Evolutionary conservation across 2,797 vertebrate genomes (phyloP), one percentile per base, ranked within the genome.

Genomic region (Corythornis leucogaster): DNA sequence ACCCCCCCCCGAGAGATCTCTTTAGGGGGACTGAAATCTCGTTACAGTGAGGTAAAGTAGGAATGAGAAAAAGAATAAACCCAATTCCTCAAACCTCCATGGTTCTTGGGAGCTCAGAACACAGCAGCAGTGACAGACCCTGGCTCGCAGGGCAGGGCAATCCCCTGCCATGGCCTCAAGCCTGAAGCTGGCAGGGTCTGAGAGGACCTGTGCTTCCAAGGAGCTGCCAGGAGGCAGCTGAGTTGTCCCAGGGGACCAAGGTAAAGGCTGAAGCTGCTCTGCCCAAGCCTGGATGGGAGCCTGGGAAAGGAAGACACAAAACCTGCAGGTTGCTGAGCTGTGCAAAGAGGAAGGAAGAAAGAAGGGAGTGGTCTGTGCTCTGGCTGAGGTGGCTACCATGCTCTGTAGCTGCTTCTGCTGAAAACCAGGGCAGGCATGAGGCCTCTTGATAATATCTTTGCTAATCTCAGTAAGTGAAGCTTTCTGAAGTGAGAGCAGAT

Each of bases 211-310:
- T 3, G 14, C 16, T 31, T 12, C 40, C 15, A 8, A 42, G 35
- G 48, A 38, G 43, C 24, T 28, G 9, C 26, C 40, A 42, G 51
- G 24, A n/a, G 50, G 31, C n/a, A 42, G 18, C 17, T 0, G 9
- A 4, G 38, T 3, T 31, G 18, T 12, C 35, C 61, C 8, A 17
- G 31, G 26, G 22, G 11, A 17, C 28, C 20, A 4, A 50, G 48
- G 15, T 19, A 19, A 31, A n/a, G 8, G 21, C 35, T 53, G 46
- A 67, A 26, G 42, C 48, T n/a, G 24, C 63, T 58, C 31, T 33
- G 43, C 10, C 12, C 1, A 1, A 30, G 12, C 7, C 7, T 1
- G 0, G 25, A 1, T 7, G 24, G 38, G 16, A 38, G 13, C 17
- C 16, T 3, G 9, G 26, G 25, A 42, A 25, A 15, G 3, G 25